A percentile compares a stretch with the other conserved stretches of the same genome.
phyloP scores from a whole-genome alignment of 2,888 invertebrate genomes.

The Parthenolecanium corni region DNA sequence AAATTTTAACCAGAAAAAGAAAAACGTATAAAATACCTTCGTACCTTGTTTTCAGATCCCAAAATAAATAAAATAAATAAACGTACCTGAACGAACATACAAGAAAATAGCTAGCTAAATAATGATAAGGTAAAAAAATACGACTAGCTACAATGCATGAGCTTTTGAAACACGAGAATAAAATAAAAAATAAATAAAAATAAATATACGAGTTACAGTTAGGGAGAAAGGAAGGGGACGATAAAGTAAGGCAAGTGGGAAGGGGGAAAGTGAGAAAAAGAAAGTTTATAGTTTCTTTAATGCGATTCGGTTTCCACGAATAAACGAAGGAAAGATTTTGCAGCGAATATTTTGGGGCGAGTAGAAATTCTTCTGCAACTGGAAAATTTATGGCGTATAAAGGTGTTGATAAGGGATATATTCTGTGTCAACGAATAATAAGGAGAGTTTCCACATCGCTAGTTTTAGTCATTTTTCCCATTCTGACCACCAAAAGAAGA shows the following conservation, averaged over 20 bases:
- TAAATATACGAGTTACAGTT: not conserved
- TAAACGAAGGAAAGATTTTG: conserved; percentile 9
- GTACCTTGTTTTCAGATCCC: no score
- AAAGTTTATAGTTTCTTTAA: conserved; percentile 11
- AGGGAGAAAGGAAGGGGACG: not conserved
- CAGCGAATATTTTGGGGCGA: conserved; percentile 16
- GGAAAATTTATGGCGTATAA: conserved; percentile 19
- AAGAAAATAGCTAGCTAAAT: no score
- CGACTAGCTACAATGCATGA: not conserved
- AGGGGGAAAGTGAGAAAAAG: conserved; percentile 6
- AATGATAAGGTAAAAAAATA: not conserved
- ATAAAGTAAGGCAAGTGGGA: not conserved
- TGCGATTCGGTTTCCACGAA: conserved; percentile 10
- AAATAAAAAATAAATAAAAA: not conserved
- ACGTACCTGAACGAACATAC: no score
- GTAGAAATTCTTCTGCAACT: conserved; percentile 6
- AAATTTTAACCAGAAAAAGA: no score
- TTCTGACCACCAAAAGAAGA: conserved; percentile 14
- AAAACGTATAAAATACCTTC: no score
- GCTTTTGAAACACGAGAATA: not conserved
- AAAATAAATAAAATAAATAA: no score
- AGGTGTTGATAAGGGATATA: conserved; percentile 25
- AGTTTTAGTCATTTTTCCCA: conserved; percentile 16
- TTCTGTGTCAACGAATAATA: conserved; percentile 25
- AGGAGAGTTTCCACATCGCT: not conserved